These are phyloP conservation scores for Xylocampa areola DNA, from an alignment of 2,888 invertebrate species.

Conservation along the genomic window DNA sequence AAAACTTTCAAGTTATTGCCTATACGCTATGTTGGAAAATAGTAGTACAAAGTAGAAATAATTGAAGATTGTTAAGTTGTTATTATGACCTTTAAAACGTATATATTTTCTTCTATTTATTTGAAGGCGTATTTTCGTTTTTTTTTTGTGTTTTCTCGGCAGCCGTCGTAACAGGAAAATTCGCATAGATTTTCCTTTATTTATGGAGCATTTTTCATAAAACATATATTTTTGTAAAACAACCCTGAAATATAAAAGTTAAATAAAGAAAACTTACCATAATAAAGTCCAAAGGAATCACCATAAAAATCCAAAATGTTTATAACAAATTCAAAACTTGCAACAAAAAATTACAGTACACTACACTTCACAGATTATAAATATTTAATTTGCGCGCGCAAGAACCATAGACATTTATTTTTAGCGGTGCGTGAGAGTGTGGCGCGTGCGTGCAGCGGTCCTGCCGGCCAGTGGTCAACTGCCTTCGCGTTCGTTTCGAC, in stretches of 20 bases:
- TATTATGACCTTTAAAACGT: too few species aligned
- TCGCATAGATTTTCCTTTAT: too few species aligned
- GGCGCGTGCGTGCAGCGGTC: slow-evolving; percentile 72
- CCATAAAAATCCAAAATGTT: slow-evolving; percentile 56
- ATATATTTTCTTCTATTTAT: too few species aligned
- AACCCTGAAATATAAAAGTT: slow-evolving; percentile 1
- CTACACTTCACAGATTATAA: slow-evolving; percentile 57
- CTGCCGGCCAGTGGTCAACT: slow-evolving; percentile 88
- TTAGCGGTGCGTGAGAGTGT: slow-evolving; percentile 42
- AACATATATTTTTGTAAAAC: too few species aligned
- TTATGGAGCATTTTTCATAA: too few species aligned
- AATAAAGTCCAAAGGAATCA: slow-evolving; percentile 53
- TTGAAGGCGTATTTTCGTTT: too few species aligned
- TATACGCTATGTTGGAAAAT: slow-evolving; percentile 33
- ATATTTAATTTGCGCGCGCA: slow-evolving; percentile 57
- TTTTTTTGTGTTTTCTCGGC: too few species aligned
- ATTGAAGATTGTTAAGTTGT: neutral
- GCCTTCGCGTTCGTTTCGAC: slow-evolving; percentile 53
- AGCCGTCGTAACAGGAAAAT: too few species aligned
- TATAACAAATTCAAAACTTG: slow-evolving; percentile 55
- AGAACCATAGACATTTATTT: slow-evolving; percentile 50
- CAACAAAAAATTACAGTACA: slow-evolving; percentile 47
- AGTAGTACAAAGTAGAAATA: slow-evolving; percentile 21
- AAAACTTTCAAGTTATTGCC: slow-evolving; percentile 56
- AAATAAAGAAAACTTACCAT: slow-evolving; percentile 48